Conservation (phyloP, 2,888 invertebrate genomes). For the Brachyptera putata region DNA sequence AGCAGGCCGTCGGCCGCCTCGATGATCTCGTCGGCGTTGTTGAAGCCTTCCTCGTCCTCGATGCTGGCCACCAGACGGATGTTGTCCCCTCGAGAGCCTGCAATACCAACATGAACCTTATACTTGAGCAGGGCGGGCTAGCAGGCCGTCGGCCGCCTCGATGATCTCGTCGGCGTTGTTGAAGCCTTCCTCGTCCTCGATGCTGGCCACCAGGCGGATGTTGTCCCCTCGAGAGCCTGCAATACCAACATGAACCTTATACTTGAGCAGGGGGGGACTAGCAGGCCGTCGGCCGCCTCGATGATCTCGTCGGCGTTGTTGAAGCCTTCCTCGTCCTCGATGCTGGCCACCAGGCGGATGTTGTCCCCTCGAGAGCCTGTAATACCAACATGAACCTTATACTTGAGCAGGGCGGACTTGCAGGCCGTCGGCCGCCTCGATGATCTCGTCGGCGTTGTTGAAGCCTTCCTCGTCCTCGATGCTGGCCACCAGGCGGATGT, state of each 20-base stretch:
- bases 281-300: slow-evolving; percentile 58
- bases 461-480: slow-evolving; percentile 32
- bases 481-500: not conserved
- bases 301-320: slow-evolving; percentile 54
- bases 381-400: no score
- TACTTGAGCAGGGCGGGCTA: no score
- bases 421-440: slow-evolving; percentile 57
- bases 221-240: not conserved
- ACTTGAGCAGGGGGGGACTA: no score
- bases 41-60: slow-evolving; percentile 34
- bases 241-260: no score
- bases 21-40: slow-evolving; percentile 53
- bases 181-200: slow-evolving; percentile 32
- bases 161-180: slow-evolving; percentile 54
- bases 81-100: not conserved
- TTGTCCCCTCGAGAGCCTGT: not conserved
- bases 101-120: no score
- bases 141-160: slow-evolving; percentile 56
- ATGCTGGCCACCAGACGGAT: not conserved
- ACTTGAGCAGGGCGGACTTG: no score
- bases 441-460: slow-evolving; percentile 52
- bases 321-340: slow-evolving; percentile 32
- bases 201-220: not conserved
- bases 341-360: not conserved
- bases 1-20: slow-evolving; percentile 60